Conservation (phyloP, 2,888 invertebrate species). For the Sinopyrophorus schimmeli region DNA sequence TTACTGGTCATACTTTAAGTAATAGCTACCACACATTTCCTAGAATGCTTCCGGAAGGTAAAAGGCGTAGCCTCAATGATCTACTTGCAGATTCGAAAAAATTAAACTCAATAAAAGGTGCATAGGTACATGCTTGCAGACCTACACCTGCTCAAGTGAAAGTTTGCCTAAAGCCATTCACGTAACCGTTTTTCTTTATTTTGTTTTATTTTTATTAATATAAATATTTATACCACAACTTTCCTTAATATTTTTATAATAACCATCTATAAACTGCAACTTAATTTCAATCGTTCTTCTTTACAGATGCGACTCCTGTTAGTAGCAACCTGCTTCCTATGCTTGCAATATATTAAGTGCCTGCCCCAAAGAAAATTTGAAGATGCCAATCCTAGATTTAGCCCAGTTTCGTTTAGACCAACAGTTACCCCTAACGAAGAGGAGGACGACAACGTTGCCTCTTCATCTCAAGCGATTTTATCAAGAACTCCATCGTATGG, state of each 20-base stretch:
- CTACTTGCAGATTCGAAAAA: slow-evolving; percentile 16
- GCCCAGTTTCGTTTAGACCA: slow-evolving; percentile 30
- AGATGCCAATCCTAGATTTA: too few species aligned
- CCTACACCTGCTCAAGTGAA: slow-evolving; percentile 15
- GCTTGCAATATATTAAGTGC: too few species aligned
- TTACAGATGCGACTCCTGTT: too few species aligned
- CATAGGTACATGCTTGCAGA: slow-evolving; percentile 1
- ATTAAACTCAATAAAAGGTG: slow-evolving; percentile 6
- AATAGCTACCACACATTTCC: neutral
- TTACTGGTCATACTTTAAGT: neutral
- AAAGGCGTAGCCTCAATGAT: slow-evolving; percentile 9
- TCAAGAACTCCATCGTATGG: slow-evolving; percentile 37
- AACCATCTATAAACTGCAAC: too few species aligned
- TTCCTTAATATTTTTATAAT: too few species aligned
- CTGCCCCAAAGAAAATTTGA: too few species aligned
- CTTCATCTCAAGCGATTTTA: slow-evolving; percentile 37
- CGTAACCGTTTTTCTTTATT: slow-evolving; percentile 5
- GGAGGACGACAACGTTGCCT: slow-evolving; percentile 25
- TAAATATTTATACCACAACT: too few species aligned
- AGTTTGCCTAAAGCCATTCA: slow-evolving; percentile 8
- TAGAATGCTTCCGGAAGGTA: slow-evolving; percentile 8
- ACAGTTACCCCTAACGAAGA: slow-evolving; percentile 30
- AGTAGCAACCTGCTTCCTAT: too few species aligned
- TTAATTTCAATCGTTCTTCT: too few species aligned
- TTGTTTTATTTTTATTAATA: slow-evolving; percentile 1